Evolutionary conservation across 2,888 invertebrate genomes (phyloP).

Genomic region (Calameuta idolon): DNA sequence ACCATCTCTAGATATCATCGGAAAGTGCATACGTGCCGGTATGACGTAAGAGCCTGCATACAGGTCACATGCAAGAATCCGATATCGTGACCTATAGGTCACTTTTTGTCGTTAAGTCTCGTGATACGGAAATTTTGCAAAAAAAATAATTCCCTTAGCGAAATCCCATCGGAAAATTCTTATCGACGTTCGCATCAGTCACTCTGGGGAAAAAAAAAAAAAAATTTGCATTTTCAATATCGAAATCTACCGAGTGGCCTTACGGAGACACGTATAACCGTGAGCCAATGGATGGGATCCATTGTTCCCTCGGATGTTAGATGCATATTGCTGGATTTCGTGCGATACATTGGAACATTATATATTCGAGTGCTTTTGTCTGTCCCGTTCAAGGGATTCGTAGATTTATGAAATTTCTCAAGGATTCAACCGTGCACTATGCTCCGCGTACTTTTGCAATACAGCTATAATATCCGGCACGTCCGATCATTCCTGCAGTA

Average conservation of each 20-base stretch:
- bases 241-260: neutral
- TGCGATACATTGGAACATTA: neutral
- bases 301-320: neutral
- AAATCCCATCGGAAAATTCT: neutral
- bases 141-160: neutral
- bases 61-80: neutral
- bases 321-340: neutral
- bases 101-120: neutral
- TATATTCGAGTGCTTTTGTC: neutral
- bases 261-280: neutral
- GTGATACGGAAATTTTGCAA: neutral
- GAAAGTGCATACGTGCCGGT: neutral
- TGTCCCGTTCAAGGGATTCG: neutral
- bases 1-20: neutral
- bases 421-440: neutral
- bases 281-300: neutral
- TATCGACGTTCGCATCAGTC: too few relatives aligned
- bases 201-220: too few relatives aligned
- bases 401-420: neutral
- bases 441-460: neutral
- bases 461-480: neutral
- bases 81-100: neutral
- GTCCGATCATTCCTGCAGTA: neutral
- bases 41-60: neutral
- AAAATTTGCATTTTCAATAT: neutral